A percentile compares a stretch with the other conserved stretches of the same genome.
These are phyloP conservation scores for Limnephilus rhombicus DNA, from an alignment of 2,888 invertebrate genomes.

Conservation along the genomic window DNA sequence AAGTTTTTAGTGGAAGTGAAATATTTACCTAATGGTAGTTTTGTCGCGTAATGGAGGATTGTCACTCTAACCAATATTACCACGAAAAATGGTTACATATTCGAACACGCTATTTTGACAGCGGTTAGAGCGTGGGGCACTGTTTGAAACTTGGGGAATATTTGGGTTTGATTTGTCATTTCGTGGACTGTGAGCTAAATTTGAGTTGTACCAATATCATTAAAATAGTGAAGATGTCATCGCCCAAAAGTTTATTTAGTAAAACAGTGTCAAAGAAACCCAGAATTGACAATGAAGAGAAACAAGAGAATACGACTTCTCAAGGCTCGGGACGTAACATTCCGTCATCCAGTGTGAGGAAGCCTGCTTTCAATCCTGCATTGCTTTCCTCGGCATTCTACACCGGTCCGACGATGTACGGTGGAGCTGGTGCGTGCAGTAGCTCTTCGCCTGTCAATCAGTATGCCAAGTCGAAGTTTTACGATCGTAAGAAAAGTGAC, in stretches of 20 bases:
- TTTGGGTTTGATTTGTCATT: slow-evolving; percentile 53
- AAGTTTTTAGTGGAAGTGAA: slow-evolving; percentile 18
- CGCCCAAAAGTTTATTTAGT: slow-evolving; percentile 53
- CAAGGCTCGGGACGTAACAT: slow-evolving; percentile 48
- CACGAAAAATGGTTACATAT: slow-evolving; percentile 52
- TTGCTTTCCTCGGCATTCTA: slow-evolving; percentile 77
- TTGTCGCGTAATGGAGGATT: slow-evolving; percentile 55
- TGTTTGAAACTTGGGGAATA: slow-evolving; percentile 58
- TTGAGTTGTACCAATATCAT: slow-evolving; percentile 14
- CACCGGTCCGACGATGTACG: slow-evolving; percentile 78
- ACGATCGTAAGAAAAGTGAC: slow-evolving; percentile 56
- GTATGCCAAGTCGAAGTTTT: slow-evolving; percentile 54
- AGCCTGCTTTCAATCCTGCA: slow-evolving; percentile 63
- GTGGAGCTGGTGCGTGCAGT: slow-evolving; percentile 76
- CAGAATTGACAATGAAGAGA: slow-evolving; percentile 57
- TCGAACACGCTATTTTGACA: slow-evolving; percentile 63
- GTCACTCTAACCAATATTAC: slow-evolving; percentile 55
- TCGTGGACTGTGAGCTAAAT: slow-evolving; percentile 37
- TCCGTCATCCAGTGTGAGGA: slow-evolving; percentile 54
- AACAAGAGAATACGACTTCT: slow-evolving; percentile 52
- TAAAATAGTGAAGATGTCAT: slow-evolving; percentile 53
- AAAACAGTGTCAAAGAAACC: slow-evolving; percentile 54
- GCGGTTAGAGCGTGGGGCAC: slow-evolving; percentile 63
- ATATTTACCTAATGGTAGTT: slow-evolving; percentile 25
- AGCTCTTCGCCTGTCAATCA: slow-evolving; percentile 51